Conservation (phyloP, 2,888 invertebrate genomes). For the Calliphora vomitoria region DNA sequence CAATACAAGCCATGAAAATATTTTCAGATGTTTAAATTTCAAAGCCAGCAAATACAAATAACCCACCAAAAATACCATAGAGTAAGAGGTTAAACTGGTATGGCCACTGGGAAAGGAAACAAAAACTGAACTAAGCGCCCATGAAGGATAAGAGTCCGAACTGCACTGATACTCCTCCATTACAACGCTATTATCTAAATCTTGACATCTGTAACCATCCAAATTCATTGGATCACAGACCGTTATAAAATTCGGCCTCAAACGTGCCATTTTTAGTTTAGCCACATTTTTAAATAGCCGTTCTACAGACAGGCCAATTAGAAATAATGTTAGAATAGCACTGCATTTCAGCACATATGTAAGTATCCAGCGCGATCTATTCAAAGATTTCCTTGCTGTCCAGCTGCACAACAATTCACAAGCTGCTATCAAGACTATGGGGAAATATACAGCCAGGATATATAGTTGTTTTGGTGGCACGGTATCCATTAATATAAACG, state of each 20-base stretch:
- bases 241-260: constrained; percentile 79
- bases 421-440: constrained; percentile 71
- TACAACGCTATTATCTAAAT: not conserved
- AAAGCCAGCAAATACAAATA: constrained; percentile 74
- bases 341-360: constrained; percentile 59
- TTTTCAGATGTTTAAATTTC: not conserved
- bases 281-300: constrained; percentile 76
- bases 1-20: not conserved
- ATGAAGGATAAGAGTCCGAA: not conserved
- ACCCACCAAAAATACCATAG: constrained; percentile 77
- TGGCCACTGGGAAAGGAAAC: constrained; percentile 81
- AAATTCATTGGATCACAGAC: constrained; percentile 76
- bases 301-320: constrained; percentile 75
- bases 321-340: constrained; percentile 76
- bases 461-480: constrained; percentile 72
- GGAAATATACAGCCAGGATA: constrained; percentile 74
- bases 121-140: constrained; percentile 24
- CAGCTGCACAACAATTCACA: constrained; percentile 71
- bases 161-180: constrained; percentile 54
- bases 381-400: not conserved
- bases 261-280: constrained; percentile 77
- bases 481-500: constrained; percentile 76
- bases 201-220: constrained; percentile 75
- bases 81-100: constrained; percentile 77
- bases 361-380: not conserved